phyloP scores from a whole-genome alignment of 1,140 invertebrate species.

The Cheumatopsyche charites region DNA sequence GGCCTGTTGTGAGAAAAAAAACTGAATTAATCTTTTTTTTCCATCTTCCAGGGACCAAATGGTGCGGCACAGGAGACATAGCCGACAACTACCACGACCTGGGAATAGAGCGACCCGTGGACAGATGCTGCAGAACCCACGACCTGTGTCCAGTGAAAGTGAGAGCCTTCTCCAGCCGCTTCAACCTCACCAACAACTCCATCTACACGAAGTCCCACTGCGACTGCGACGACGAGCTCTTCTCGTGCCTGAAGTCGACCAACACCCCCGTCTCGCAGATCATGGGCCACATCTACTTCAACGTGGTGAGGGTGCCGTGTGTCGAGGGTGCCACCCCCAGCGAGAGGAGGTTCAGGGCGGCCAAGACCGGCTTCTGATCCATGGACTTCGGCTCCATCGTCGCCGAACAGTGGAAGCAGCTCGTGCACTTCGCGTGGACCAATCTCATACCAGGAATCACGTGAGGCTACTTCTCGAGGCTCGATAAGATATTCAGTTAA shows the following conservation, averaged over 20 bases:
- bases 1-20: too few relatives aligned
- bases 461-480: slow-evolving; percentile 26
- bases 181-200: slow-evolving; percentile 83
- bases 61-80: slow-evolving; percentile 87
- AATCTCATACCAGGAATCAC: slow-evolving; percentile 37
- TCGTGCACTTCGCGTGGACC: slow-evolving; percentile 39
- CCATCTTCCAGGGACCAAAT: slow-evolving; percentile 76
- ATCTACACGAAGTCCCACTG: slow-evolving; percentile 90
- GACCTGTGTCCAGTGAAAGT: slow-evolving; percentile 80
- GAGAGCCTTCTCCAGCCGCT: slow-evolving; percentile 72
- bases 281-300: slow-evolving; percentile 89
- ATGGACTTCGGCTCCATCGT: slow-evolving; percentile 25
- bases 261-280: slow-evolving; percentile 72
- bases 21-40: too few relatives aligned
- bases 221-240: slow-evolving; percentile 81
- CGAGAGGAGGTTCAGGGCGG: slow-evolving; percentile 57
- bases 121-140: slow-evolving; percentile 84
- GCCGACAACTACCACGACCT: slow-evolving; percentile 83
- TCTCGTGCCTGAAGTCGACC: slow-evolving; percentile 77
- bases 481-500: neutral
- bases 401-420: slow-evolving; percentile 34
- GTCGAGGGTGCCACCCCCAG: slow-evolving; percentile 64
- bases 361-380: slow-evolving; percentile 58
- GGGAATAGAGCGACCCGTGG: slow-evolving; percentile 72
- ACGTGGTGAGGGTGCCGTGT: slow-evolving; percentile 79